Base-by-base conservation (phyloP, 2,113 vertebrate species). In the Tetrax tetrax region DNA sequence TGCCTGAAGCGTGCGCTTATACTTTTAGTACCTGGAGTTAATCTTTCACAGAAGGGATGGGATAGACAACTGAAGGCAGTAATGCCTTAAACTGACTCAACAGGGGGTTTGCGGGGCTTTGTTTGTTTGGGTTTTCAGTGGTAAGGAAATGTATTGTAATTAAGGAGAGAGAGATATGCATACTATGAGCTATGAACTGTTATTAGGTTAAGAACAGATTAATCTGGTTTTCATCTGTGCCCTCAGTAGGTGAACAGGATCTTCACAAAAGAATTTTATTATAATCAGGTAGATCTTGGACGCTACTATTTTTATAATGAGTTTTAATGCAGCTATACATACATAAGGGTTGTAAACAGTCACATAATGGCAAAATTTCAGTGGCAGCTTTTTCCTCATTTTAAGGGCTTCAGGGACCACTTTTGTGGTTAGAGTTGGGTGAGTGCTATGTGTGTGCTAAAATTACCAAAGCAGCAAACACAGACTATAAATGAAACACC, bases 1-100 rank as follows among this genome's bases (percentile, higher is more conserved):
- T 16, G 43, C 28, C 78, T 29, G 57, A 33, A 47, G 45, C 2
- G 7, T 38, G 35, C 53, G 16, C 76, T 38, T 12, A 4, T 31
- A 17, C 22, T 28, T 17, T 9, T 24, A 6, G 25, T 53, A 6
- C 3, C 0, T 10, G 19, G 16, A 61, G 21, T 37, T 14, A 12
- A 47, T 71, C 12, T 23, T 35, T 10, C 38, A 0, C 31, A 28
- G 25, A 37, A 37, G 31, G 29, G 12, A 4, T 47, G 41, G 12
- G 10, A 14, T 22, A 28, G 37, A 18, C 38, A 33, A 29, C 54
- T 74, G 54, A 65, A 72, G 77, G 74, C 74, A 78, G 2, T 7
- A 43, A 35, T 14, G 38, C 75, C 19, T 35, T 27, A 5, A 51
- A 56, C 6, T 70, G 74, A 61, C 59, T 64, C 77, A 24, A 19